phyloP scores from a whole-genome alignment of 2,888 invertebrate species.

The Alitta virens region DNA sequence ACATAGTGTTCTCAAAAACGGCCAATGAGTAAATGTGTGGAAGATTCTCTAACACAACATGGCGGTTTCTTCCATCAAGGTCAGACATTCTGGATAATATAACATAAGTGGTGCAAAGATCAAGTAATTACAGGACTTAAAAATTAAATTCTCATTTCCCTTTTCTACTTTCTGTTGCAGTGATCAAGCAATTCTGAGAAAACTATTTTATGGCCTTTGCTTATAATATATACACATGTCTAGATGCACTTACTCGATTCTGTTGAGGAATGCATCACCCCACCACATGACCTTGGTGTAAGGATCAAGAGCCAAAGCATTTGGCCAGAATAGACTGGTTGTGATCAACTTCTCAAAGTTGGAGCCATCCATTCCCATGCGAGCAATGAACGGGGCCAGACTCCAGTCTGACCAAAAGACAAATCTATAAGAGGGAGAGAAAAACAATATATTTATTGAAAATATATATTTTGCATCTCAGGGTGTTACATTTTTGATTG shows the following conservation, averaged over 20 bases:
- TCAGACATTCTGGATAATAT: conserved; percentile 67
- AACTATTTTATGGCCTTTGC: no score
- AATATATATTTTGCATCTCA: no score
- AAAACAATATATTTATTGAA: neutral
- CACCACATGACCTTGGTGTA: conserved; percentile 92
- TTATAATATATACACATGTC: no score
- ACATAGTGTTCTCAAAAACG: conserved; percentile 77
- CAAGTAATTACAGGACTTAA: no score
- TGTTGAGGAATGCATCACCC: conserved; percentile 76
- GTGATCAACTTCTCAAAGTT: conserved; percentile 79
- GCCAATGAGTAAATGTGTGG: conserved; percentile 62
- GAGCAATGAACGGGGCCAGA: conserved; percentile 86
- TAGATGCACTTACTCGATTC: conserved; percentile 25
- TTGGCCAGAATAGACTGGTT: conserved; percentile 86
- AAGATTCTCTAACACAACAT: conserved; percentile 68
- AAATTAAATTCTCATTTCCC: no score
- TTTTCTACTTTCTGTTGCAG: no score
- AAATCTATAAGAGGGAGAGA: conserved; percentile 56
- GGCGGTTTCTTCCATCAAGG: conserved; percentile 75
- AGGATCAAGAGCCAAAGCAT: conserved; percentile 93
- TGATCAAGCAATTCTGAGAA: no score
- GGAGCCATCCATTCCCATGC: conserved; percentile 94
- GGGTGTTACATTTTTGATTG: no score
- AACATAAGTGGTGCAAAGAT: no score
- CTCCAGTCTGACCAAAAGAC: conserved; percentile 93